These are phyloP conservation scores for Myotis lucifugus DNA, from an alignment of 2,113 vertebrate genomes.

Conservation along the genomic window DNA sequence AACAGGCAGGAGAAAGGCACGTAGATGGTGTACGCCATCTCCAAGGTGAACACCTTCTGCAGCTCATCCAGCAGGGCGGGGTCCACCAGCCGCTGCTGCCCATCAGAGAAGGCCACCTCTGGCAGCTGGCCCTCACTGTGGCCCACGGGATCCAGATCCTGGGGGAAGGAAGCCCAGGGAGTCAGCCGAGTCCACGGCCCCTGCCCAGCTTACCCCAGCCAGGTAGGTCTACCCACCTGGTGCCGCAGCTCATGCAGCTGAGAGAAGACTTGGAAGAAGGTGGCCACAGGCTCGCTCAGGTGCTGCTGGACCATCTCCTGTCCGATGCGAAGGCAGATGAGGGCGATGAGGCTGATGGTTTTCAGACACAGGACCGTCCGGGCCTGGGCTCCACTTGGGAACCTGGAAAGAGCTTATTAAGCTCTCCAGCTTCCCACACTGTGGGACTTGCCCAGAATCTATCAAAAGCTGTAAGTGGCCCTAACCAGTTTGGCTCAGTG, in stretches of 20 bases:
- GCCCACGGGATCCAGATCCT: constrained; percentile 77
- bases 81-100: constrained; percentile 86
- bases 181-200: neutral
- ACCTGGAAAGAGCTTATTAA: constrained; percentile 84
- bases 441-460: neutral
- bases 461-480: neutral
- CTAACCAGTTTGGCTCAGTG: too few relatives aligned
- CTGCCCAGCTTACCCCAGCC: neutral
- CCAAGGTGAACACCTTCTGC: constrained; percentile 93
- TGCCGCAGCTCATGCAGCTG: constrained; percentile 88
- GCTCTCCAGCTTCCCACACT: neutral
- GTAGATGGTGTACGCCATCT: constrained; percentile 97
- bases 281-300: constrained; percentile 91
- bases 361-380: constrained; percentile 95
- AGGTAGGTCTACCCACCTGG: constrained; percentile 86
- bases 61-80: constrained; percentile 90
- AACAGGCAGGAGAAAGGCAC: constrained; percentile 96
- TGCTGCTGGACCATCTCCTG: constrained; percentile 99
- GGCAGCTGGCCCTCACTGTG: constrained; percentile 86
- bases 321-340: constrained; percentile 96
- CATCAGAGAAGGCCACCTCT: constrained; percentile 85
- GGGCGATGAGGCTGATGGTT: constrained; percentile 94
- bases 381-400: constrained; percentile 95
- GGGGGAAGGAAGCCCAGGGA: neutral
- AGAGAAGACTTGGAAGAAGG: constrained; percentile 94